A percentile compares a stretch with the other conserved stretches of the same genome.
Conservation (phyloP, 2,888 invertebrate genomes). For the Melolontha melolontha region DNA sequence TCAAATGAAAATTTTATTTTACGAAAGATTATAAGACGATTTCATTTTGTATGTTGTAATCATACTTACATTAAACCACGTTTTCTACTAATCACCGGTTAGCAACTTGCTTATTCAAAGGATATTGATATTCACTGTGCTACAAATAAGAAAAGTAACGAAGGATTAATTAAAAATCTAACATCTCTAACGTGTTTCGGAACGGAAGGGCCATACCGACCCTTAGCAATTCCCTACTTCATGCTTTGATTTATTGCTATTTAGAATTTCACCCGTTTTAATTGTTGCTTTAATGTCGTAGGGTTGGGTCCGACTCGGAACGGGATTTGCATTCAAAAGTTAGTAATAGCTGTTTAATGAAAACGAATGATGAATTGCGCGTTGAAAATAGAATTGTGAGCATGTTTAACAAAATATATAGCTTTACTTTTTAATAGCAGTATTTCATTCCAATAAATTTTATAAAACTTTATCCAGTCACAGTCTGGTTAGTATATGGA, state of each 20-base stretch:
- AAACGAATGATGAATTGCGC: conserved; percentile 25
- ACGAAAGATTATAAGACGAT: no score
- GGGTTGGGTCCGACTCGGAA: conserved; percentile 12
- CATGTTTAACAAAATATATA: conserved; percentile 20
- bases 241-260: conserved; percentile 20
- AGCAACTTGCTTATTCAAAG: not conserved
- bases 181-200: no score
- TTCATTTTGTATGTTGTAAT: not conserved
- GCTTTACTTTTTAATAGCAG: conserved; percentile 10
- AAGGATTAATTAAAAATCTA: not conserved
- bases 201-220: conserved; percentile 2
- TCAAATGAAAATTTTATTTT: no score
- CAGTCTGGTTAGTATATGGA: no score
- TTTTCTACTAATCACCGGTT: no score
- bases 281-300: conserved; percentile 29
- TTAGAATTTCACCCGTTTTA: conserved; percentile 32
- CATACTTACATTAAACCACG: not conserved
- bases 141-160: conserved; percentile 4
- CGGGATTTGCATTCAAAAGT: conserved; percentile 17
- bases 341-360: conserved; percentile 30
- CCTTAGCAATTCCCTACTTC: not conserved
- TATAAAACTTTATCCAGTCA: no score
- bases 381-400: conserved; percentile 18
- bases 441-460: no score
- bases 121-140: not conserved